Base-by-base conservation (phyloP, 2,797 vertebrate species). In the Chromobotia macracanthus region DNA sequence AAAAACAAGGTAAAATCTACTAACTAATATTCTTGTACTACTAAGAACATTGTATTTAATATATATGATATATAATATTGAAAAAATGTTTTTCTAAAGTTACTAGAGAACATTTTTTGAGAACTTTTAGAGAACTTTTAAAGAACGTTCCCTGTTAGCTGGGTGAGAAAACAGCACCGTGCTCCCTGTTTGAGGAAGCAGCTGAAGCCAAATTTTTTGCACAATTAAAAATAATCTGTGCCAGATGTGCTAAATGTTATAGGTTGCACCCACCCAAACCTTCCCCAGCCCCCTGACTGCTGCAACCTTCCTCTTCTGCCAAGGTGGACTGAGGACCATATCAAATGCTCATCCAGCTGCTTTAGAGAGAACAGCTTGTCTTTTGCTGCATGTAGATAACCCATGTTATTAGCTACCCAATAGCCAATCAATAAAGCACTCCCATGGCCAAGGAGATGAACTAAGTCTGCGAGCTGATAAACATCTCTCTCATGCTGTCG, bases 381-480 rank as follows among this genome's bases (percentile, higher is more conserved):
- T 93, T 89, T 87, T 92, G 89, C 89, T 91, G 91, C 90, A 92
- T 92, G 93, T 91, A 94, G 94, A 95, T 95, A 95, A 93, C 94
- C 93, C 91, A 89, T 92, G 91, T 94, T 94, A 94, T 95, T 94
- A 94, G 92, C 91, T 92, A 90, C 90, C 91, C 86, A 89, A 92
- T 92, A 92, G 92, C 89, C 93, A 93, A 94, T 95, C 93, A 93
- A 95, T 95, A 95, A 87, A 82, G 86, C 89, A 92, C 92, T 94
- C 93, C 90, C 90, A 89, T 80, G 87, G 89, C 84, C 79, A 69
- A 82, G 86, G 89, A 86, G 88, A 90, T 90, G 90, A 94, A 92
- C 89, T 87, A 85, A 91, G 91, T 93, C 92, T 89, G 90, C 90
- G 86, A 89, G 87, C 88, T 89, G 93, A 94, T 95, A 94, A 93